These are phyloP conservation scores for Limnothrissa miodon DNA, from an alignment of 2,113 vertebrate species.

Conservation along the genomic window DNA sequence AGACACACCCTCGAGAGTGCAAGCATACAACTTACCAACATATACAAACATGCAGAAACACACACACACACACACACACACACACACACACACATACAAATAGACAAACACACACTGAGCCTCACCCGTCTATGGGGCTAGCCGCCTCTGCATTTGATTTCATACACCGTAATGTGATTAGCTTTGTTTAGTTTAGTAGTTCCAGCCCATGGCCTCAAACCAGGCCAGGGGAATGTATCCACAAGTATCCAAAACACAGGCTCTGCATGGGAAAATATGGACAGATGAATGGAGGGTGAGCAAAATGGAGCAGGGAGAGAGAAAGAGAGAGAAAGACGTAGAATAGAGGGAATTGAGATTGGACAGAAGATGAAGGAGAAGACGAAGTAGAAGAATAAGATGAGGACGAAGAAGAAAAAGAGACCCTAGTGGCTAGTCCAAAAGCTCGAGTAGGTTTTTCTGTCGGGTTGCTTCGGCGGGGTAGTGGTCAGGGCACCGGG, in stretches of 20 bases:
- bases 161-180: slow-evolving; percentile 61
- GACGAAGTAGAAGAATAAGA: too few species aligned
- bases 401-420: neutral
- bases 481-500: neutral
- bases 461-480: neutral
- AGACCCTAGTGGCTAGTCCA: neutral
- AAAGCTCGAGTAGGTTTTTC: neutral
- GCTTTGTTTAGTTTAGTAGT: slow-evolving; percentile 63
- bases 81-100: slow-evolving; percentile 23
- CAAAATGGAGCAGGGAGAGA: neutral
- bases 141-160: slow-evolving; percentile 63
- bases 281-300: neutral
- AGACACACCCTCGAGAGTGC: neutral
- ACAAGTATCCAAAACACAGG: slow-evolving; percentile 24
- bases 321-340: neutral
- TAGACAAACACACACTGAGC: slow-evolving; percentile 17
- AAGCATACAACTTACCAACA: neutral
- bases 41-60: neutral
- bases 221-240: slow-evolving; percentile 49
- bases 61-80: neutral
- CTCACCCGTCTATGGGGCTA: slow-evolving; percentile 47
- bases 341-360: neutral
- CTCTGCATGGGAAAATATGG: neutral
- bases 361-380: slow-evolving; percentile 21
- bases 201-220: slow-evolving; percentile 49